Percentiles rank a stretch among this genome's conserved stretches.
These are phyloP conservation scores for Toxotes lorentzi DNA, from an alignment of 2,797 vertebrate genomes.

Conservation along the genomic window DNA sequence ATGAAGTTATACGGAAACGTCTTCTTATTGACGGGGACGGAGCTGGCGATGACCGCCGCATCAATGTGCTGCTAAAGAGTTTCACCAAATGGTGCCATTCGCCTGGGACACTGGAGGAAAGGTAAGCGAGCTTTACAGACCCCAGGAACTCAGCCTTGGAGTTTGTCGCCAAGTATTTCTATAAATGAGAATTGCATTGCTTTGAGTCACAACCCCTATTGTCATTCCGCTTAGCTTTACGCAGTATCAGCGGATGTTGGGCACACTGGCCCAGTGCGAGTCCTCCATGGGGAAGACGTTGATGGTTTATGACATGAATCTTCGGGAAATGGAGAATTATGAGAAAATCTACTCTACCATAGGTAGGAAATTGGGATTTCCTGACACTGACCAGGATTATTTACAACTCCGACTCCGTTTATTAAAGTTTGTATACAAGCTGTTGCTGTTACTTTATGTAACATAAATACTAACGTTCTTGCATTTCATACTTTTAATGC, in stretches of 20 bases:
- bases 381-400: not conserved
- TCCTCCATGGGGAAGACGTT: slow-evolving; percentile 99
- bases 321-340: slow-evolving; percentile 99
- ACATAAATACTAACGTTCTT: not conserved
- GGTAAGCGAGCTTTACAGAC: slow-evolving; percentile 77
- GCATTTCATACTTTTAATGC: not conserved
- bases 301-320: slow-evolving; percentile 98
- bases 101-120: slow-evolving; percentile 92
- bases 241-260: slow-evolving; percentile 97
- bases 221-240: slow-evolving; percentile 85
- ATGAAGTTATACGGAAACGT: slow-evolving; percentile 96
- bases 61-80: slow-evolving; percentile 96
- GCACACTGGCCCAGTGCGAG: slow-evolving; percentile 94
- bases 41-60: slow-evolving; percentile 95
- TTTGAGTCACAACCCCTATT: not conserved
- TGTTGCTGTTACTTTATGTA: not conserved
- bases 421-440: not conserved
- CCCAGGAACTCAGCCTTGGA: not conserved
- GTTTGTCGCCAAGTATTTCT: not conserved
- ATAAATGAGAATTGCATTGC: not conserved
- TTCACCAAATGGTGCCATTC: slow-evolving; percentile 98
- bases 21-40: slow-evolving; percentile 98
- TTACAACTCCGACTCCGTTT: no score
- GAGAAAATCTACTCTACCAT: slow-evolving; percentile 96
- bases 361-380: slow-evolving; percentile 81